A percentile compares a stretch with the other conserved stretches of the same genome.
These are phyloP conservation scores for Drosophila punjabiensis DNA, from an alignment of 1,140 invertebrate genomes.

Conservation along the genomic window DNA sequence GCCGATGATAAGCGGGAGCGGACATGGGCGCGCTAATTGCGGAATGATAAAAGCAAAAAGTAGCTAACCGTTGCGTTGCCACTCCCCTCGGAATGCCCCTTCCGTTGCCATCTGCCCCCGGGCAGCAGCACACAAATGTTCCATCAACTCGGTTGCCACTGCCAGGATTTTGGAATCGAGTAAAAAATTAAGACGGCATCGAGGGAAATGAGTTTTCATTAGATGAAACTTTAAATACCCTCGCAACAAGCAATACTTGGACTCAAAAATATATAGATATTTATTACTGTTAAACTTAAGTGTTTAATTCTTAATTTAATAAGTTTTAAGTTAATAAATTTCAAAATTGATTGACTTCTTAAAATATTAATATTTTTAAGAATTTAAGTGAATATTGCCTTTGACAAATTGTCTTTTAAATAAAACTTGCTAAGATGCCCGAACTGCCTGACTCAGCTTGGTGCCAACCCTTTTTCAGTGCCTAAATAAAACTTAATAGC, in stretches of 20 bases:
- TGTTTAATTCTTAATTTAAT: no score
- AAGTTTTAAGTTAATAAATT: no score
- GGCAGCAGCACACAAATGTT: conserved; percentile 56
- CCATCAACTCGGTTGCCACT: conserved; percentile 33
- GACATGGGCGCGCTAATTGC: conserved; percentile 78
- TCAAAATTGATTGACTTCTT: no score
- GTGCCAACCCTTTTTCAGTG: no score
- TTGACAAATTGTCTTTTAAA: no score
- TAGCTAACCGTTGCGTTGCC: conserved; percentile 44
- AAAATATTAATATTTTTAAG: no score
- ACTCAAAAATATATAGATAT: background rate
- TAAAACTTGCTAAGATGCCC: no score
- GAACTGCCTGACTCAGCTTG: no score
- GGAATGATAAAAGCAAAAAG: conserved; percentile 73
- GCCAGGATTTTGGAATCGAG: conserved; percentile 57
- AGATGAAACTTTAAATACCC: background rate
- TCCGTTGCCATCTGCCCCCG: conserved; percentile 14
- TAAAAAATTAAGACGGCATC: conserved; percentile 12
- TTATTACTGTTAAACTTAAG: no score
- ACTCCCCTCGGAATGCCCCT: background rate
- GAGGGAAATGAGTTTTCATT: background rate
- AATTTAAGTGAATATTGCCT: no score
- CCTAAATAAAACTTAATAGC: no score
- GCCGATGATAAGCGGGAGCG: conserved; percentile 64
- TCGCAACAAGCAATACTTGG: background rate